Evolutionary conservation across 2,113 vertebrate species (phyloP), one percentile per base, ranked within the genome.

Genomic region (Tychaedon coryphoeus): DNA sequence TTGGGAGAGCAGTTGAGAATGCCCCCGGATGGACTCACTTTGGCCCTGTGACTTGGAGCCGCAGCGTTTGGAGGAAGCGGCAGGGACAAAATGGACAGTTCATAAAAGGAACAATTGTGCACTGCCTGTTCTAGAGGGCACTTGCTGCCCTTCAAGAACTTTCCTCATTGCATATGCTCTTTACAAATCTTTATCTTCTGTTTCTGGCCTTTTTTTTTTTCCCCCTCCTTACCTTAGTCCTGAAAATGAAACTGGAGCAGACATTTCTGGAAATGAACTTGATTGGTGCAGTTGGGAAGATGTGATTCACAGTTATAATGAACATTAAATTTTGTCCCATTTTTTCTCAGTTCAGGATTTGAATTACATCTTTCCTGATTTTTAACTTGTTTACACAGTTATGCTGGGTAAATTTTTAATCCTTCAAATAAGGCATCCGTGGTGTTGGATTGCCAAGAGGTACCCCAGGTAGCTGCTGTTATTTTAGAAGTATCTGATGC

Each of bases 231-330:
- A 33, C 69, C 94, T 91, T 94, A 95, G 95, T 96, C 95, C 95
- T 93, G 96, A 97, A 98, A 98, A 97, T 95, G 96, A 98, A 98
- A 98, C 96, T 94, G 94, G 94, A 97, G 94, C 84, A 97, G 92
- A 92, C 96, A 95, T 97, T 97, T 94, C 95, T 97, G 95, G 94
- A 97, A 97, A 97, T 95, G 74, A 95, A 96, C 88, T 96, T 93
- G 95, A 95, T 96, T 96, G 89, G 92, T 92, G 96, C 95, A 62
- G 80, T 96, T 87, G 76, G 71, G 90, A 95, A 95, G 95, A 91
- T 96, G 92, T 91, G 88, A 96, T 95, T 96, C 82, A 75, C 84
- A 71, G 78, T 94, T 88, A 79, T 48, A 67, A 89, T 92, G 95
- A 93, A 95, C 60, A 80, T 84, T 94, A 83, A 95, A 90, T 90